Conservation (phyloP, 1,140 invertebrate genomes). For the Lepidostoma basale region DNA sequence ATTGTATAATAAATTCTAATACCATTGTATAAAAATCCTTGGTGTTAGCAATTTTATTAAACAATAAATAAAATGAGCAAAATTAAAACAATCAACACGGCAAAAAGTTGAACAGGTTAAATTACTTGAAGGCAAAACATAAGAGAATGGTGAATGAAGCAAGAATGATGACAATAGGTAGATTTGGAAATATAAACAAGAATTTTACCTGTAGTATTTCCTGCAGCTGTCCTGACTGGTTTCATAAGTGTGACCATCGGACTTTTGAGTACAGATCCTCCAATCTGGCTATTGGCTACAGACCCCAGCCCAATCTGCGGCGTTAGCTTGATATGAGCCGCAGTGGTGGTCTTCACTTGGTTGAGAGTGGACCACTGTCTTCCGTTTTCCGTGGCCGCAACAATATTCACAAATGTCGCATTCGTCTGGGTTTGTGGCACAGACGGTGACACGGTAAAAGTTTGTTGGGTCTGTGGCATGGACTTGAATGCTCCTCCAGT, state of each 20-base stretch:
- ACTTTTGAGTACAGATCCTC: slow-evolving; percentile 40
- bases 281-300: slow-evolving; percentile 20
- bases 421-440: slow-evolving; percentile 16
- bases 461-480: slow-evolving; percentile 66
- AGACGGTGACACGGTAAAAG: slow-evolving; percentile 28
- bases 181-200: no score
- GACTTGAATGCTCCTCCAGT: slow-evolving; percentile 88
- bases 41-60: no score
- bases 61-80: no score
- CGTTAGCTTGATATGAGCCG: slow-evolving; percentile 41
- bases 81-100: no score
- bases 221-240: slow-evolving; percentile 35
- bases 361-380: slow-evolving; percentile 41
- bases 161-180: no score
- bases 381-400: slow-evolving; percentile 48
- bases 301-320: slow-evolving; percentile 26
- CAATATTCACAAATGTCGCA: slow-evolving; percentile 39
- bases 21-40: no score
- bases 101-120: no score
- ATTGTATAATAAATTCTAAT: no score
- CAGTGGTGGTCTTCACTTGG: slow-evolving; percentile 21
- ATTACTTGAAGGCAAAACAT: no score
- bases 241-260: slow-evolving; percentile 42
- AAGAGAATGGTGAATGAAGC: no score
- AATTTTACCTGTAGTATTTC: slow-evolving; percentile 31